Base-by-base conservation (phyloP, 2,113 vertebrate species). In the Grammomys dolichurus region DNA sequence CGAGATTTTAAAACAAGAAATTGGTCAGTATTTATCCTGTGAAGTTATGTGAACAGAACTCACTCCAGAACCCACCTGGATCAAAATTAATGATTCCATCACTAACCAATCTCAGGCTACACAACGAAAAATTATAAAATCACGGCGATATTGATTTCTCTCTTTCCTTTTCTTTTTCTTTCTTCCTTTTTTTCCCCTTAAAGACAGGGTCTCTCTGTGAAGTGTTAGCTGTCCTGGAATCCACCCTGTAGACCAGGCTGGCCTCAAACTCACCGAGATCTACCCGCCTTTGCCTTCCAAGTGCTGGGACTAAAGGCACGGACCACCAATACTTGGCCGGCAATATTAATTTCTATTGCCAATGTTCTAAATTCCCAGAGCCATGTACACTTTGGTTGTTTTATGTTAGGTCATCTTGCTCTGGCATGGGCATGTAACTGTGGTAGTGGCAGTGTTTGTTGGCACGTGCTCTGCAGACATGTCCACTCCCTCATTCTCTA, bases 301-400 rank as follows among this genome's bases (percentile, higher is more conserved):
- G 13, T 69, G 1, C 67, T 69, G 31, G 31, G 31, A 36, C 6
- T 69, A 69, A 69, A 69, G 67, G 67, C 31, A 36, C 36, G 13
- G 13, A 14, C 31, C 67, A 69, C 31, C 67, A 69, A 4, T 33
- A 33, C 31, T 36, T 36, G 31, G 67, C 67, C 31, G n/a, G 20
- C 8, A 7, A 4, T 33, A 7, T 69, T 17, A 3, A 19, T 28
- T 60, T 54, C 43, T 46, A 78, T 46, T 24, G 11, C 16, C 36
- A 82, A 13, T 1, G 4, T 63, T 24, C 33, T 5, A 33, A 60
- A 43, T 7, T 56, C 43, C 28, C 56, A 2, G 7, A 89, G 13
- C 16, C 46, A 11, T 0, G 1, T 10, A 1, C 4, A 22, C 16
- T 19, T 76, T 17, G 7, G 0, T 85, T 78, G 48, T 13, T 36